Conservation (phyloP, 1,140 invertebrate species). For the Sycophaga agraensis region DNA sequence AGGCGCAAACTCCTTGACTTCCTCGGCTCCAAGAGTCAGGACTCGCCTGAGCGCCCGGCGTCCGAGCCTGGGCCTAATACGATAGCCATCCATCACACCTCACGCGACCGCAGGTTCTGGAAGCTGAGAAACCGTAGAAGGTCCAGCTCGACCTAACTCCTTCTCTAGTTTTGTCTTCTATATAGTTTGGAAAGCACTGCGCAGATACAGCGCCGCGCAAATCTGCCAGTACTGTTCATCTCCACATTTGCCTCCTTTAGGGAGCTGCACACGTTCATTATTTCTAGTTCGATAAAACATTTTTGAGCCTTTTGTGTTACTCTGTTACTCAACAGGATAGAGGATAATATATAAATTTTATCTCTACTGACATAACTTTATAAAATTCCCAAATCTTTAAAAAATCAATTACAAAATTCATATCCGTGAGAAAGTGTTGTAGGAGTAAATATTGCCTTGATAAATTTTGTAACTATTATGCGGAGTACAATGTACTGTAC, state of each 20-base stretch:
- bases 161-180: not conserved
- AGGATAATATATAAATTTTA: not conserved
- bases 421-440: not conserved
- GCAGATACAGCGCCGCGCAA: not conserved
- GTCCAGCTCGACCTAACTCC: slow-evolving; percentile 43
- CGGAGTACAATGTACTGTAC: not conserved
- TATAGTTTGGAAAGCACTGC: not conserved
- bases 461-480: slow-evolving; percentile 15
- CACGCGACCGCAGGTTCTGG: slow-evolving; percentile 54
- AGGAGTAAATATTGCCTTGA: slow-evolving; percentile 7
- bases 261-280: not conserved
- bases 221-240: not conserved
- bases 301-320: too few relatives aligned
- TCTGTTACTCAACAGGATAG: not conserved
- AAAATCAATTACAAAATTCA: not conserved
- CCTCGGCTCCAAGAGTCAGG: slow-evolving; percentile 38
- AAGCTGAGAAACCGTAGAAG: slow-evolving; percentile 50
- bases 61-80: slow-evolving; percentile 37
- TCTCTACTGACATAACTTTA: not conserved
- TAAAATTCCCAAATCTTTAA: not conserved
- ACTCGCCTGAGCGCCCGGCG: slow-evolving; percentile 27
- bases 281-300: too few relatives aligned
- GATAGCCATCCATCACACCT: slow-evolving; percentile 53
- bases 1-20: slow-evolving; percentile 49
- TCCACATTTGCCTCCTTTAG: not conserved